Conservation (phyloP, 2,113 vertebrate genomes). For the Phalacrocorax pelagicus region DNA sequence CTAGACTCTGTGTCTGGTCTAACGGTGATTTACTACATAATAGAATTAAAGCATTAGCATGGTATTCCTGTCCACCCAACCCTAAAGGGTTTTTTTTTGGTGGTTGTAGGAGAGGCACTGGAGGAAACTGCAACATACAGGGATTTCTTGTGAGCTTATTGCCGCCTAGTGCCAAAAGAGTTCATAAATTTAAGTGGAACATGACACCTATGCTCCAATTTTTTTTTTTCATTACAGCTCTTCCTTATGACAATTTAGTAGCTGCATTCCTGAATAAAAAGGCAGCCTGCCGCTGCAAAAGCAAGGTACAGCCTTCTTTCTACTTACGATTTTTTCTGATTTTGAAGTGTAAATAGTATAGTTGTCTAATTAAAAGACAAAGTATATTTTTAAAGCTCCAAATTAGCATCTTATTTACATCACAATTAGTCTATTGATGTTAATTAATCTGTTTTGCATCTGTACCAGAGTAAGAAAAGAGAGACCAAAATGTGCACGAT, state of each 20-base stretch:
- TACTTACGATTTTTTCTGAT: not conserved
- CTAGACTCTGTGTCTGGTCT: conserved; percentile 60
- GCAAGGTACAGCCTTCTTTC: not conserved
- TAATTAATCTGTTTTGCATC: not conserved
- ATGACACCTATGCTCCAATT: not conserved
- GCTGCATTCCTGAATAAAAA: conserved; percentile 1
- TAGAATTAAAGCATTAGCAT: conserved; percentile 62
- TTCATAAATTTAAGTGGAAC: conserved; percentile 56
- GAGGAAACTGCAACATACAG: conserved; percentile 59
- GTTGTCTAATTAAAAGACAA: not conserved
- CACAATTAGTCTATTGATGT: not conserved
- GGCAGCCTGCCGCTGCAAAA: not conserved
- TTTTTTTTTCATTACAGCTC: not conserved
- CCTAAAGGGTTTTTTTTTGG: conserved; percentile 55
- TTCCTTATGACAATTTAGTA: not conserved
- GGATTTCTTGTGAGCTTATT: conserved; percentile 40
- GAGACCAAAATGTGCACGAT: not conserved
- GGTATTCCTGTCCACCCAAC: conserved; percentile 41
- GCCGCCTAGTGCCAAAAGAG: not conserved
- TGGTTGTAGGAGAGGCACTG: not conserved
- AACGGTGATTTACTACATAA: conserved; percentile 55
- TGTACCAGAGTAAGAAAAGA: not conserved
- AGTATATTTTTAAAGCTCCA: not conserved
- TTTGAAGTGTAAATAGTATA: not conserved
- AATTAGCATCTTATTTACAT: not conserved